These are phyloP conservation scores for Gallinago jamesoni DNA, from an alignment of 2,113 vertebrate genomes.

Conservation along the genomic window DNA sequence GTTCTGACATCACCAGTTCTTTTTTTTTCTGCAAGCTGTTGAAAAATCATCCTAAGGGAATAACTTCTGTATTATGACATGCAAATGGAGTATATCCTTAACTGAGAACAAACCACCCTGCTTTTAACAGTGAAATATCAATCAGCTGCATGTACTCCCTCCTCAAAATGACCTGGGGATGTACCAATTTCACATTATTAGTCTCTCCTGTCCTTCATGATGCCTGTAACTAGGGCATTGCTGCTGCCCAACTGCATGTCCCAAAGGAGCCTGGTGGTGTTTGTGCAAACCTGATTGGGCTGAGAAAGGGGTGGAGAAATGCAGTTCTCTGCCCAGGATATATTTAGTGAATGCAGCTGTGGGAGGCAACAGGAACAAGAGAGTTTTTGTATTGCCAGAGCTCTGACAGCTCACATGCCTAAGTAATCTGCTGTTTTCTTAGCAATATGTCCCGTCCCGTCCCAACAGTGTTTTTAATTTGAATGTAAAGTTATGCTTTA, in stretches of 20 bases:
- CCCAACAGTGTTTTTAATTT: background rate
- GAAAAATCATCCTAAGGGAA: background rate
- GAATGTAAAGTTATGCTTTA: background rate
- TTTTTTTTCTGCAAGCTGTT: background rate
- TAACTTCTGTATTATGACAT: background rate
- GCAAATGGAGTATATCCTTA: background rate
- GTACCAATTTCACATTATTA: background rate
- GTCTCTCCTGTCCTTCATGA: background rate
- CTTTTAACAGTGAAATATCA: background rate
- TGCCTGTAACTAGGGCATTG: conserved; percentile 11
- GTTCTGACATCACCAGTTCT: background rate
- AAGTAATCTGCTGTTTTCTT: conserved; percentile 12
- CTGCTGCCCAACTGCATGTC: background rate
- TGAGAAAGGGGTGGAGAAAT: conserved; percentile 45
- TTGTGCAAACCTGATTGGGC: conserved; percentile 43
- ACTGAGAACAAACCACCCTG: background rate
- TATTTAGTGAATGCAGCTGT: conserved; percentile 67
- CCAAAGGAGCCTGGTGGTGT: background rate
- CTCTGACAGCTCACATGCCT: background rate
- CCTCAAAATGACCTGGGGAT: background rate
- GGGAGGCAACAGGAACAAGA: conserved; percentile 56
- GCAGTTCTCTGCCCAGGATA: conserved; percentile 41
- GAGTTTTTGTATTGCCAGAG: conserved; percentile 33
- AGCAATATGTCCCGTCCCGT: background rate
- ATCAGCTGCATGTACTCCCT: background rate